Evolutionary conservation across 1,140 invertebrate species (phyloP).

Genomic region (Cotesia glomerata): DNA sequence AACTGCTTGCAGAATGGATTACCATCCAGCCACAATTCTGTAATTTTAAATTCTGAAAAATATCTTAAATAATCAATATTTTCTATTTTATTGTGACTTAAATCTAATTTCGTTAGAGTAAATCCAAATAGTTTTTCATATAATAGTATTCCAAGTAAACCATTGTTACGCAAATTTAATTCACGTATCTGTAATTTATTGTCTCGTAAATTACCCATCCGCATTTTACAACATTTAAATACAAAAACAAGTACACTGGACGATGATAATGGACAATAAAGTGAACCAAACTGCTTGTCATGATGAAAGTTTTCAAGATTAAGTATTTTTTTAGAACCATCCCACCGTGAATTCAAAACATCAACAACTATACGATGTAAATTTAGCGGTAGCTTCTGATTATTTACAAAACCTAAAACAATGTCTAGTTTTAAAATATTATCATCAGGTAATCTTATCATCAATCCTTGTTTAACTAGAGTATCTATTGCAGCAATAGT

Average conservation of each 20-base stretch:
- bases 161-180: slow-evolving; percentile 50
- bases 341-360: slow-evolving; percentile 44
- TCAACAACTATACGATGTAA: slow-evolving; percentile 45
- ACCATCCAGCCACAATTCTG: slow-evolving; percentile 57
- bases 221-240: slow-evolving; percentile 43
- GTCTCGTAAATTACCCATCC: slow-evolving; percentile 39
- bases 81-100: slow-evolving; percentile 50
- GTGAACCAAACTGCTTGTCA: slow-evolving; percentile 45
- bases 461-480: slow-evolving; percentile 48
- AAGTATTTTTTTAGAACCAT: slow-evolving; percentile 45
- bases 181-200: slow-evolving; percentile 49
- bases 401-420: slow-evolving; percentile 48
- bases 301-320: slow-evolving; percentile 56
- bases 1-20: slow-evolving; percentile 56
- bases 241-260: slow-evolving; percentile 48
- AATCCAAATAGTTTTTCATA: slow-evolving; percentile 52
- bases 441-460: slow-evolving; percentile 40
- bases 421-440: slow-evolving; percentile 50
- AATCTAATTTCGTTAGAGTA: slow-evolving; percentile 49
- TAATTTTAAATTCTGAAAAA: slow-evolving; percentile 55
- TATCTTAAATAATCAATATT: slow-evolving; percentile 51
- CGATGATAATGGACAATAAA: slow-evolving; percentile 55
- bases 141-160: slow-evolving; percentile 42
- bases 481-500: slow-evolving; percentile 43
- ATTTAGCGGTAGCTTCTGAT: slow-evolving; percentile 47